Conservation (phyloP, 2,113 vertebrate genomes). For the Oncorhynchus gorbuscha region DNA sequence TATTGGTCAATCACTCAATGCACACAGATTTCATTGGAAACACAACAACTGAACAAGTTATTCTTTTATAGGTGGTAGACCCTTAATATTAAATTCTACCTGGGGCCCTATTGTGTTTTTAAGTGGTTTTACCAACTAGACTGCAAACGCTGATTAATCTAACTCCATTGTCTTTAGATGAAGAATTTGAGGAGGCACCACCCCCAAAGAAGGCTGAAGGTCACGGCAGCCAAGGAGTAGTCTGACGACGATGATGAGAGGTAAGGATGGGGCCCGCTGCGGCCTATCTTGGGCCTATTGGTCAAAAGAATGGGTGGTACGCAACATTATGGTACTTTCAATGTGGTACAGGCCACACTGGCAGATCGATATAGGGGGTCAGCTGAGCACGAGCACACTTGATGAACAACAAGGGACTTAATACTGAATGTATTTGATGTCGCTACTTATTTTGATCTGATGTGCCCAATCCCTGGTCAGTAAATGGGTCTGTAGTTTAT, state of each 20-base stretch:
- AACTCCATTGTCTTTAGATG: slow-evolving; percentile 4
- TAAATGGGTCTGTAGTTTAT: background rate
- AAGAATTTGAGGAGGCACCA: slow-evolving; percentile 74
- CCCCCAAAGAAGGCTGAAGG: slow-evolving; percentile 67
- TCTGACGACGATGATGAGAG: slow-evolving; percentile 71
- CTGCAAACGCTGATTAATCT: background rate
- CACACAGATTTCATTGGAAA: too few species aligned
- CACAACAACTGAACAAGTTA: too few species aligned
- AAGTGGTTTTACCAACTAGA: background rate
- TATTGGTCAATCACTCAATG: too few species aligned
- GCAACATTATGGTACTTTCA: too few species aligned
- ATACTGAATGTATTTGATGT: slow-evolving; percentile 82
- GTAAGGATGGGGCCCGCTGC: slow-evolving; percentile 54
- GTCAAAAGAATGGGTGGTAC: too few species aligned
- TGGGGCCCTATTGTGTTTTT: too few species aligned
- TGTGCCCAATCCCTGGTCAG: slow-evolving; percentile 27
- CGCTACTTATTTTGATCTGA: slow-evolving; percentile 67
- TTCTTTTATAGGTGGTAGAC: too few species aligned
- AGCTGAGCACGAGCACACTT: slow-evolving; percentile 32
- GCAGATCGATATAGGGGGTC: too few species aligned
- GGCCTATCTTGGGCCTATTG: background rate
- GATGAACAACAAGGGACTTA: slow-evolving; percentile 87
- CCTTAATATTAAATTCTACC: too few species aligned
- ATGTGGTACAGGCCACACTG: too few species aligned
- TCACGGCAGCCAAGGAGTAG: slow-evolving; percentile 57